These are phyloP conservation scores for Cephus pygmeus DNA, from an alignment of 2,888 invertebrate genomes.

Conservation along the genomic window DNA sequence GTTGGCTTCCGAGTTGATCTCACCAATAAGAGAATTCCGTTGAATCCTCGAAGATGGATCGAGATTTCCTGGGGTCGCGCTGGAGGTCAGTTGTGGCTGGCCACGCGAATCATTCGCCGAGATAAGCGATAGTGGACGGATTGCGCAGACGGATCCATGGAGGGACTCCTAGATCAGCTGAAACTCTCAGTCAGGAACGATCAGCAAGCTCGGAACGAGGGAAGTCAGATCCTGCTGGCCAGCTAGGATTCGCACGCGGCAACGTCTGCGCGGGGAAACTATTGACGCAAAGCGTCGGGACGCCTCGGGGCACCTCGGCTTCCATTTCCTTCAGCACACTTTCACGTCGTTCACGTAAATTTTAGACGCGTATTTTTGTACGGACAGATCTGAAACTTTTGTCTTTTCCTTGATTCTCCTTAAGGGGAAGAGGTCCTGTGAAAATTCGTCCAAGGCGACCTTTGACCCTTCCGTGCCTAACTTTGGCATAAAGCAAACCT, in stretches of 20 bases:
- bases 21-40: background rate
- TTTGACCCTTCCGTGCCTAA: background rate
- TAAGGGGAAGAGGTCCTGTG: background rate
- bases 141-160: too few relatives aligned
- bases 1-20: background rate
- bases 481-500: background rate
- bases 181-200: constrained; percentile 43
- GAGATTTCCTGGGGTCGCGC: background rate
- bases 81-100: too few relatives aligned
- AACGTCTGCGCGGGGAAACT: constrained; percentile 29
- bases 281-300: constrained; percentile 42
- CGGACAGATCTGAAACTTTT: background rate
- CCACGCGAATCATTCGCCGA: background rate
- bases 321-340: constrained; percentile 9
- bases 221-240: constrained; percentile 28
- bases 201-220: constrained; percentile 37
- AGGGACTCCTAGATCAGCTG: background rate
- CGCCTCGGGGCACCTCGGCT: constrained; percentile 29
- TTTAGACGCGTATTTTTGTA: background rate
- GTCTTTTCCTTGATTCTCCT: background rate
- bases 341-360: background rate
- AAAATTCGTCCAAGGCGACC: background rate
- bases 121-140: background rate
- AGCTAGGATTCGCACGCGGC: constrained; percentile 29
- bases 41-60: background rate